These are phyloP conservation scores for Drosophila bocki DNA, from an alignment of 1,140 invertebrate genomes.

Conservation along the genomic window DNA sequence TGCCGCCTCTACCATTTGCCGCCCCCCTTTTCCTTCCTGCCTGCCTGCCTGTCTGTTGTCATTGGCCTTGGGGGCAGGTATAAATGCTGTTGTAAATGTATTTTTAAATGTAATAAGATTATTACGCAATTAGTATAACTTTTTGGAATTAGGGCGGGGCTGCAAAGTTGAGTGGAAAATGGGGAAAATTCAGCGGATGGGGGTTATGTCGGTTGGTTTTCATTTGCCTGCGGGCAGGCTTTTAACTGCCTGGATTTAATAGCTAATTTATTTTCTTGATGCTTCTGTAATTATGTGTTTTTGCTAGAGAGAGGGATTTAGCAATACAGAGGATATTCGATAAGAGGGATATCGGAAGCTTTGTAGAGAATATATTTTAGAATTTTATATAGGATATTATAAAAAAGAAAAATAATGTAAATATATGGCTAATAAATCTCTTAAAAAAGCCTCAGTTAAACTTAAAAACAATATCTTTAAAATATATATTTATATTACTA, in stretches of 20 bases:
- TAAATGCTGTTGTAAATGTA: slow-evolving; percentile 82
- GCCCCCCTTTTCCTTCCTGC: not conserved
- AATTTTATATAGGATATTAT: no score
- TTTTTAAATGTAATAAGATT: slow-evolving; percentile 84
- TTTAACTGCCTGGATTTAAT: slow-evolving; percentile 76
- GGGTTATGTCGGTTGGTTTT: slow-evolving; percentile 7
- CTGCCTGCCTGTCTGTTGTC: slow-evolving; percentile 12
- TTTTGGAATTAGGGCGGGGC: slow-evolving; percentile 51
- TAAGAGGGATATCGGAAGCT: not conserved
- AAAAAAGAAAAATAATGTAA: not conserved
- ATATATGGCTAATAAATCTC: not conserved
- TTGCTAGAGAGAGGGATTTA: slow-evolving; percentile 4
- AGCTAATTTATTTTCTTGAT: slow-evolving; percentile 72
- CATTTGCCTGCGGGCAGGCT: slow-evolving; percentile 52
- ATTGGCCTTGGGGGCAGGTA: slow-evolving; percentile 73
- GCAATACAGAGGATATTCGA: not conserved
- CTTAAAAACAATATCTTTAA: no score
- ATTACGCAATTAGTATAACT: slow-evolving; percentile 80
- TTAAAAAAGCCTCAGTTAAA: not conserved
- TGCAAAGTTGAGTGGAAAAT: slow-evolving; percentile 28
- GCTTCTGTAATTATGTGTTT: slow-evolving; percentile 51
- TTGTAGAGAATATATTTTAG: no score
- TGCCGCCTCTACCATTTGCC: not conserved
- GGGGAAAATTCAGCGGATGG: slow-evolving; percentile 5
- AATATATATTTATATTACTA: not conserved